Conservation (phyloP, 2,113 vertebrate species). For the Rhodinocichla rosea region DNA sequence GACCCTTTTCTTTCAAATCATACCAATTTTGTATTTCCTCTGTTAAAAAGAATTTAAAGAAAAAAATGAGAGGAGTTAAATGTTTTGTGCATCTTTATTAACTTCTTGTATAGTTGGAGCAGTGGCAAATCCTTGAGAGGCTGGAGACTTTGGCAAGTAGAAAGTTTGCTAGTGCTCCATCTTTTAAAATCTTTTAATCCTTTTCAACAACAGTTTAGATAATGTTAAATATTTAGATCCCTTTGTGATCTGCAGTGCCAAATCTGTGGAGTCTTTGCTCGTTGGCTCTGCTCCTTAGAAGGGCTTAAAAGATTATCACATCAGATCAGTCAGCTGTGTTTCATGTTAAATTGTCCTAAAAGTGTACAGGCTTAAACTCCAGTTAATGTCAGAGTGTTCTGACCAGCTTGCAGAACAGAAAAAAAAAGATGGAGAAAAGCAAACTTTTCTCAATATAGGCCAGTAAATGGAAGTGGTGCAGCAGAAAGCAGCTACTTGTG, state of each 20-base stretch:
- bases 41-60: neutral
- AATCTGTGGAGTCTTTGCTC: neutral
- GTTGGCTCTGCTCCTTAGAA: neutral
- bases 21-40: neutral
- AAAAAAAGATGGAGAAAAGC: neutral
- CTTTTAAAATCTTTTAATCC: neutral
- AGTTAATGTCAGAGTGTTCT: neutral
- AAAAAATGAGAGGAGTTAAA: neutral
- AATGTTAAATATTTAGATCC: constrained; percentile 1
- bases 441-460: neutral
- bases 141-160: neutral
- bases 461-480: neutral
- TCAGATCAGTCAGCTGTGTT: neutral
- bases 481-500: neutral
- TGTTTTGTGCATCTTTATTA: neutral
- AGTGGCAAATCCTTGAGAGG: neutral
- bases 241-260: neutral
- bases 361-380: neutral
- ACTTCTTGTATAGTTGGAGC: neutral
- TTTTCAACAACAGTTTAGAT: neutral
- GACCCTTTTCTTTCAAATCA: neutral
- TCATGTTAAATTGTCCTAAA: neutral
- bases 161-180: neutral
- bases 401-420: neutral
- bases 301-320: neutral